phyloP scores from a whole-genome alignment of 2,888 invertebrate genomes.

The Gasteruption jaculator region DNA sequence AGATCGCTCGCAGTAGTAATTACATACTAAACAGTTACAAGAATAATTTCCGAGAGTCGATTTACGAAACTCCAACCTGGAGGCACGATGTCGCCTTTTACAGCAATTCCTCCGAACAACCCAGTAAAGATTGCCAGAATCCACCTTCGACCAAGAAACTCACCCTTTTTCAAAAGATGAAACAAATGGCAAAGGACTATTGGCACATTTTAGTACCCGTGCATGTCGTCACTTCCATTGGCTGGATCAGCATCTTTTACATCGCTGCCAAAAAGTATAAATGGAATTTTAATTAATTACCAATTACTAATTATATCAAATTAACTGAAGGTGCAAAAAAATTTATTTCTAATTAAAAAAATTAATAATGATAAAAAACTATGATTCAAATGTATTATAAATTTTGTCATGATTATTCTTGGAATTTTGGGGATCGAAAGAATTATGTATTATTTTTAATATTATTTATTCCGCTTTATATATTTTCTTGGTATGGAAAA shows the following conservation, averaged over 20 bases:
- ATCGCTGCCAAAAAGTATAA: constrained; percentile 77
- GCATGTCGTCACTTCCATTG: constrained; percentile 79
- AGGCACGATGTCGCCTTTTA: too few relatives aligned
- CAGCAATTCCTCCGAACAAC: constrained; percentile 8
- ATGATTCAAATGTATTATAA: background rate
- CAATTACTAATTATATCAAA: background rate
- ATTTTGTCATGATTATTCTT: background rate
- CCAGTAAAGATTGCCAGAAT: constrained; percentile 14
- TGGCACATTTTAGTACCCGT: constrained; percentile 96
- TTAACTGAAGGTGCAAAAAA: background rate
- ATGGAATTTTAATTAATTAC: background rate
- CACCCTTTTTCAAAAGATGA: constrained; percentile 76
- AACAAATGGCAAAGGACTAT: constrained; percentile 89
- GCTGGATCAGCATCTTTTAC: constrained; percentile 89
- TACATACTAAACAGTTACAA: too few relatives aligned
- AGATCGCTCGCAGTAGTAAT: too few relatives aligned
- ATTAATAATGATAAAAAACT: background rate
- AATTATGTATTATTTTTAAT: too few relatives aligned
- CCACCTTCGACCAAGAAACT: constrained; percentile 47
- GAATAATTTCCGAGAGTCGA: too few relatives aligned
- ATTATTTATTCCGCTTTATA: too few relatives aligned
- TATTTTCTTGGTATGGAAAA: too few relatives aligned
- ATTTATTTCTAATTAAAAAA: background rate
- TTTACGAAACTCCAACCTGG: too few relatives aligned
- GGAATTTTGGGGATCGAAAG: background rate